Evolutionary conservation across 1,140 invertebrate species (phyloP), one percentile per base, ranked within the genome.

Genomic region (Drosophila carrolli): DNA sequence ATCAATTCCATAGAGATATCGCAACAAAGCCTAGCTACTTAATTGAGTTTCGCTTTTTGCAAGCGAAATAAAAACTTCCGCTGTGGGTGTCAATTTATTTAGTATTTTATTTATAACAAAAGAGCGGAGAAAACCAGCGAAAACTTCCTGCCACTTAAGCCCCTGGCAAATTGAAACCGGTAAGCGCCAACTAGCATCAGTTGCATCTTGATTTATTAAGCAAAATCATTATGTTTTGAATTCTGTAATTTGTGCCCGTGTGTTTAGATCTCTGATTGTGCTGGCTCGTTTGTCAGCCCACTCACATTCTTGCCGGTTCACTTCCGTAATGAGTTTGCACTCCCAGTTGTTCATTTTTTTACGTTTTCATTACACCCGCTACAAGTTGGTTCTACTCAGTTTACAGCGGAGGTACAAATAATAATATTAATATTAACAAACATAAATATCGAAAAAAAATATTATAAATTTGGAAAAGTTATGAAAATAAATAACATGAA

Each of bases 321-420:
- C 65, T 82, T 79, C 77, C 78, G 73, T 81, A 81, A 76, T 76
- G 43, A 82, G 79, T 63, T 51, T 74, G 54, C 59, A 74, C 38
- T 67, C 38, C 23, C 13, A n/a, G 29, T 48, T 63, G 29, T 48
- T 63, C n/a, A 40, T 47, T 32, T 38, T 54, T 27, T 40, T 35
- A 5, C 37, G 29, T 13, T 16, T 32, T 59, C 44, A 44, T 60
- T 72, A 75, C 72, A 75, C 72, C 73, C 74, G 61, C 75, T 56
- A 56, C 47, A 46, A 4, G 1, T 16, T 58, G 47, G 77, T 13
- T 57, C 48, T 41, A 43, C 35, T 53, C 46, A 40, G 38, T 27
- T 46, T 40, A 81, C 74, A 78, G 46, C 29, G 0, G 19, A 11
- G 65, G 27, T 4, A 11, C 8, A 13, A n/a, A 11, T 3, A 66